A percentile compares a stretch with the other conserved stretches of the same genome.
These are phyloP conservation scores for Euthynnus affinis DNA, from an alignment of 2,797 vertebrate species.

Conservation along the genomic window DNA sequence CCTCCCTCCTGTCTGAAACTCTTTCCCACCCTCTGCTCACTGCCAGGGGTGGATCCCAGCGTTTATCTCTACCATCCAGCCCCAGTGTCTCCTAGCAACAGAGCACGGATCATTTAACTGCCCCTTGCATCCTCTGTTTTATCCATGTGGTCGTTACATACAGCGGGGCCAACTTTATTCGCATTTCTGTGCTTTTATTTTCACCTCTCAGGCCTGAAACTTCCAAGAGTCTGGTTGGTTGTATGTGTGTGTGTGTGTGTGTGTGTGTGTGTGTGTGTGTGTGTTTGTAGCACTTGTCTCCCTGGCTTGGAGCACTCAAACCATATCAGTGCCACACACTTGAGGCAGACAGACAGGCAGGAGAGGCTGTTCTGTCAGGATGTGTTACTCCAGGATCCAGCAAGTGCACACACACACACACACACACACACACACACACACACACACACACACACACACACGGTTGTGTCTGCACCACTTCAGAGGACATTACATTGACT, in stretches of 20 bases:
- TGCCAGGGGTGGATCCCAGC: conserved; percentile 87
- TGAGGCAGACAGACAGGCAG: conserved; percentile 75
- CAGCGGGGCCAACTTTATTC: conserved; percentile 63
- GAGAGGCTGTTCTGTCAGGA: conserved; percentile 77
- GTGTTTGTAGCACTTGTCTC: conserved; percentile 35
- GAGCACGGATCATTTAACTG: conserved; percentile 84
- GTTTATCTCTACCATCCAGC: conserved; percentile 96
- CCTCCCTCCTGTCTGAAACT: conserved; percentile 35
- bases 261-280: neutral
- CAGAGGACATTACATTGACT: too few species aligned
- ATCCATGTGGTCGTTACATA: conserved; percentile 56
- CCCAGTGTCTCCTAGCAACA: conserved; percentile 95
- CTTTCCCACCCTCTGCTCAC: conserved; percentile 64
- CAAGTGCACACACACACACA: conserved; percentile 63
- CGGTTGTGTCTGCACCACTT: neutral
- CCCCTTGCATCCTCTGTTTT: conserved; percentile 73
- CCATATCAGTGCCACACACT: conserved; percentile 75
- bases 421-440: conserved; percentile 20
- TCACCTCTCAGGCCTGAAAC: conserved; percentile 22
- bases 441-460: conserved; percentile 45
- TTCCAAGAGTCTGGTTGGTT: conserved; percentile 2
- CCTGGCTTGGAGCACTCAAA: conserved; percentile 63
- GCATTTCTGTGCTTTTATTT: conserved; percentile 45
- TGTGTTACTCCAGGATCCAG: conserved; percentile 66
- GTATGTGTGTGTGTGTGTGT: conserved; percentile 9